phyloP scores from a whole-genome alignment of 2,113 vertebrate species.

The Nothoprocta pentlandii region DNA sequence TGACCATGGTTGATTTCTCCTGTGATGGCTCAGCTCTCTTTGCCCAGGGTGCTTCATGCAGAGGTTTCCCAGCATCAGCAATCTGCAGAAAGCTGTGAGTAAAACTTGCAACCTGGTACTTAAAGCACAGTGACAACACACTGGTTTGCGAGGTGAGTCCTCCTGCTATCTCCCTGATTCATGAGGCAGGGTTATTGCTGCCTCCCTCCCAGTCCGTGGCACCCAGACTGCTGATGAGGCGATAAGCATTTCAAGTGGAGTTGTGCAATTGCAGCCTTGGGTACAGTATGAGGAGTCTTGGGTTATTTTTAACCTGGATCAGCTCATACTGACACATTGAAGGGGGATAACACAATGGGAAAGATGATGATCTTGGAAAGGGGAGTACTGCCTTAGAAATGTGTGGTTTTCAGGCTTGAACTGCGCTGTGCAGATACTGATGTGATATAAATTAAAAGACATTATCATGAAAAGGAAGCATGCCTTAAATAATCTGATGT shows the following conservation, averaged over 20 bases:
- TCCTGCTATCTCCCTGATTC: neutral
- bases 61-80: neutral
- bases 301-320: neutral
- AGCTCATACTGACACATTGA: neutral
- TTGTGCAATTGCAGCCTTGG: neutral
- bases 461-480: neutral
- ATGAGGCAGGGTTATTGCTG: accelerated
- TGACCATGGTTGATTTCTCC: neutral
- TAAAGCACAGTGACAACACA: neutral
- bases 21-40: neutral
- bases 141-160: neutral
- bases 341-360: neutral
- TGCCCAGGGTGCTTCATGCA: neutral
- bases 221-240: neutral
- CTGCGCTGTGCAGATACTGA: accelerated
- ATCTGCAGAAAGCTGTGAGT: neutral
- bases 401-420: neutral
- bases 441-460: neutral
- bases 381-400: neutral
- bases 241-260: accelerated
- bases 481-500: neutral
- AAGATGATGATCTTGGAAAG: neutral
- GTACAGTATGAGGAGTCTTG: neutral
- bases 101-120: neutral
- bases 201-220: neutral